A percentile compares a stretch with the other conserved stretches of the same genome.
Conservation (phyloP, 2,797 vertebrate genomes). For the Alfaro cultratus region DNA sequence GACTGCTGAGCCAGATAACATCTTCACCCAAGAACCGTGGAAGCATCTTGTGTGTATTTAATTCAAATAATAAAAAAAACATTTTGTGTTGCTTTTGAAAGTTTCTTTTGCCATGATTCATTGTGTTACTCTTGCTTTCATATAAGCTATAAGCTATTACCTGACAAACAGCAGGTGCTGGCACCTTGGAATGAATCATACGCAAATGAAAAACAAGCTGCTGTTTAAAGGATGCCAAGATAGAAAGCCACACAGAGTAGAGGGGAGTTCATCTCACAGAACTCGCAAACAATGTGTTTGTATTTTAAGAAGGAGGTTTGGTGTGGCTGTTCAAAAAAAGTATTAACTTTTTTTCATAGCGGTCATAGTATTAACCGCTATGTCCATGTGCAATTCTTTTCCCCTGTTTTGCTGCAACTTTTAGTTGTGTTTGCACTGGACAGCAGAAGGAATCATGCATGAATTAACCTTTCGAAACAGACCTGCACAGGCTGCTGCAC, state of each 20-base stretch:
- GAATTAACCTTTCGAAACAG: not conserved
- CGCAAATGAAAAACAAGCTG: not conserved
- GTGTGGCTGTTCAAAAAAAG: not conserved
- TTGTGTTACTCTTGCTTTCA: not conserved
- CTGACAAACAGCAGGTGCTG: not conserved
- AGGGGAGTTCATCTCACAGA: not conserved
- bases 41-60: not conserved
- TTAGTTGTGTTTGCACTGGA: not conserved
- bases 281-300: not conserved
- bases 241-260: not conserved
- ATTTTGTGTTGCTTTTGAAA: not conserved
- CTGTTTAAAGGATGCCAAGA: not conserved
- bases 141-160: not conserved
- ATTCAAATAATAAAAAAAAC: not conserved
- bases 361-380: not conserved
- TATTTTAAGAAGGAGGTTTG: not conserved
- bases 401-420: no score
- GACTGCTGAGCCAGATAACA: not conserved
- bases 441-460: not conserved
- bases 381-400: not conserved
- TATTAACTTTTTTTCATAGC: no score
- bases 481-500: constrained; percentile 39
- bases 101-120: not conserved
- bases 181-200: not conserved
- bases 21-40: not conserved